phyloP scores from a whole-genome alignment of 2,113 vertebrate species.

The Chaetorhynchus papuensis region DNA sequence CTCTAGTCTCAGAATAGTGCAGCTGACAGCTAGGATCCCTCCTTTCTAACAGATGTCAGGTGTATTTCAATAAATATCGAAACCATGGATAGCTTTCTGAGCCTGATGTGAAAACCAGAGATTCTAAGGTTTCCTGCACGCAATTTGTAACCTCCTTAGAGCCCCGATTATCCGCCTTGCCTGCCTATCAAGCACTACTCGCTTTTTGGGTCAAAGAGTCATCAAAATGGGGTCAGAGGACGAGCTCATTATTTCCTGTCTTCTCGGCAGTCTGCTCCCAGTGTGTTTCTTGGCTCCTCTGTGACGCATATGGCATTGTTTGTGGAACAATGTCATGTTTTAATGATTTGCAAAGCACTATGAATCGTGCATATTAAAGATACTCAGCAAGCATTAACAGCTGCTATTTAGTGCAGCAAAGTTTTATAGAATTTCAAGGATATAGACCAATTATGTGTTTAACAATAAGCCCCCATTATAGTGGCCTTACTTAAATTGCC shows the following conservation, averaged over 20 bases:
- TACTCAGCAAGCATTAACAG: background rate
- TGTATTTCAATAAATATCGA: background rate
- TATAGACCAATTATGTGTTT: background rate
- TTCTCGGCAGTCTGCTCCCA: background rate
- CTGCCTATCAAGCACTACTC: background rate
- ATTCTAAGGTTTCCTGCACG: background rate
- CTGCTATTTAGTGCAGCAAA: background rate
- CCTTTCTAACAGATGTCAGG: background rate
- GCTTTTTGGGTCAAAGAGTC: background rate
- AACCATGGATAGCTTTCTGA: background rate
- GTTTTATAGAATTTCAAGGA: background rate
- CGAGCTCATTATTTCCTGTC: background rate
- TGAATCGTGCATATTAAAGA: background rate
- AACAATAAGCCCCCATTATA: background rate
- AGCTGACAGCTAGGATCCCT: background rate
- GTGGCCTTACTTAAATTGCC: background rate
- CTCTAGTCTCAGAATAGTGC: background rate
- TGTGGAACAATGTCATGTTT: background rate
- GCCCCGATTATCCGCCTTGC: background rate
- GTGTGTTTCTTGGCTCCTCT: background rate
- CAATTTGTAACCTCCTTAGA: background rate
- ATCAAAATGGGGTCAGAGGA: background rate
- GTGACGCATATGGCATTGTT: conserved; percentile 9
- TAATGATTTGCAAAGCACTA: background rate
- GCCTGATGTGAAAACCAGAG: background rate